Evolutionary conservation across 2,888 invertebrate genomes (phyloP), one percentile per base, ranked within the genome.

Genomic region (Drosophila limbata): DNA sequence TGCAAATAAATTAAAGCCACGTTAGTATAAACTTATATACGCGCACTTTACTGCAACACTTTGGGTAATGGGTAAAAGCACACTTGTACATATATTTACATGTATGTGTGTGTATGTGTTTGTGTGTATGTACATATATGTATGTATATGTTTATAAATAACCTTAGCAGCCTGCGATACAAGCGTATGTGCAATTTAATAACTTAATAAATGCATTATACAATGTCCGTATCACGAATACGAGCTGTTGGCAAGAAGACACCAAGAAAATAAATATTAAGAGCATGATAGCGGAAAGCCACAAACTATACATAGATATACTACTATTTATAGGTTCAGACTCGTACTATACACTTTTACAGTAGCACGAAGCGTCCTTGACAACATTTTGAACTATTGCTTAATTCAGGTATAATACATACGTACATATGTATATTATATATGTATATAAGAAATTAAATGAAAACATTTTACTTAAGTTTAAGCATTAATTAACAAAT

Each of bases 131-230:
- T 31, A 52, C 25, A 44, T 42, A 66, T 19, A 25, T 52, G 28
- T 40, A 11, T 10, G 8, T 17, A 17, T 35, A 21, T 11, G 44
- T 45, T 15, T 17, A n/a, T 37, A n/a, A 5, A n/a, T 37, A 37
- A 3, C 31, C 11, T 5, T 10, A 17, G 13, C 19, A 37, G 33
- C 35, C 21, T 40, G 53, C 40, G 33, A 62, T 64, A 42, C 44
- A 56, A 37, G 53, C 44, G 45, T 70, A 48, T 60, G 59, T 45
- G 70, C 57, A 64, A 79, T 67, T 79, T 79, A 81, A 81, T 84
- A 81, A 84, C 75, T 84, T 84, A 78, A 81, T 81, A 84, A 77
- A 81, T 64, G 55, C 59, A 60, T 62, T 64, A 60, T 47, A 53
- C 25, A 15, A 48, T 31, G 31, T 37, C 19, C 21, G 35, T 31